Evolutionary conservation across 1,140 invertebrate species (phyloP).

Genomic region (Streblospio benedicti): DNA sequence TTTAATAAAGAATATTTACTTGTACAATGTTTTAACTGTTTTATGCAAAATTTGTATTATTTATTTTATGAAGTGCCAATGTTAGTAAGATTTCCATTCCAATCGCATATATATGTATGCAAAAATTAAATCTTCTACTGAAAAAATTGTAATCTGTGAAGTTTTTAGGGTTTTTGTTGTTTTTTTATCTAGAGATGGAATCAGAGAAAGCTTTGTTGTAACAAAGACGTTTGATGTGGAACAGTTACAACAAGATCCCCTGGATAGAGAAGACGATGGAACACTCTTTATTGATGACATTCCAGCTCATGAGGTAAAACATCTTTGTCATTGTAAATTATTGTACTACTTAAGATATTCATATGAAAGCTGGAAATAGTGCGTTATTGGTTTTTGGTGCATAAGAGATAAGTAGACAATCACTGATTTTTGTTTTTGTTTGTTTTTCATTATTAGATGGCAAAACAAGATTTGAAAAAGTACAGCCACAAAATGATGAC

Average conservation of each 20-base stretch:
- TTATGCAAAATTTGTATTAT: too few relatives aligned
- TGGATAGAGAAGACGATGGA: conserved; percentile 35
- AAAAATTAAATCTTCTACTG: neutral
- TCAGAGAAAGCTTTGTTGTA: conserved; percentile 42
- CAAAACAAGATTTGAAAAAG: conserved; percentile 14
- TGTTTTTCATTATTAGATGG: conserved; percentile 5
- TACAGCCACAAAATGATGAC: conserved; percentile 17
- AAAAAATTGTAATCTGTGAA: conserved; percentile 1
- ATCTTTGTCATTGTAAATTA: too few relatives aligned
- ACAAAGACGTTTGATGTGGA: conserved; percentile 48
- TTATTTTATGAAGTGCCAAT: too few relatives aligned
- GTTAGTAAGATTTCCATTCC: too few relatives aligned
- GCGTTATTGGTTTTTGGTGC: too few relatives aligned
- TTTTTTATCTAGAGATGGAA: conserved; percentile 35
- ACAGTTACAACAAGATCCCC: conserved; percentile 22
- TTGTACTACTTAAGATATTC: too few relatives aligned
- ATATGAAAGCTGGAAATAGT: too few relatives aligned
- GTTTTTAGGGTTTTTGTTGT: too few relatives aligned
- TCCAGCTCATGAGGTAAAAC: conserved; percentile 9
- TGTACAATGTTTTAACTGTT: too few relatives aligned
- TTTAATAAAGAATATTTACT: too few relatives aligned
- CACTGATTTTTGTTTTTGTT: neutral
- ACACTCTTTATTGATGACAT: conserved; percentile 39
- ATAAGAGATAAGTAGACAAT: too few relatives aligned
- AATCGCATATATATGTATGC: neutral